These are phyloP conservation scores for Vulpes vulpes DNA, from an alignment of 2,113 vertebrate genomes.

Conservation along the genomic window DNA sequence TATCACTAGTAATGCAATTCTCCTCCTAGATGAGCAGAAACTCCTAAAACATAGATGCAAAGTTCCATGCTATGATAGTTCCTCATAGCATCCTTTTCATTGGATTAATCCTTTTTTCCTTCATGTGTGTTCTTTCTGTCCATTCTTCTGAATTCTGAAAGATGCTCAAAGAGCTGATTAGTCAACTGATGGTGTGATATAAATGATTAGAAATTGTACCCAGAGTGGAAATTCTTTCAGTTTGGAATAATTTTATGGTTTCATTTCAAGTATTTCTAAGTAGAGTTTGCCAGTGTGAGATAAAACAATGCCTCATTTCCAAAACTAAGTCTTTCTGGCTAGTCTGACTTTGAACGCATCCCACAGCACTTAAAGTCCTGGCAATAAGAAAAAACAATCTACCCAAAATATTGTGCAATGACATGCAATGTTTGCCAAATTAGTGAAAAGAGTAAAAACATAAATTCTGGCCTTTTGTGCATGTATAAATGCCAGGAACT, in stretches of 20 bases:
- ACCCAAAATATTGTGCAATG: background rate
- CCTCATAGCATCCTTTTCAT: background rate
- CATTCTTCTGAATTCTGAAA: constrained; percentile 15
- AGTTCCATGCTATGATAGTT: background rate
- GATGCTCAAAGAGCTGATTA: background rate
- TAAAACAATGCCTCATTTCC: background rate
- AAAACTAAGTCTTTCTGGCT: background rate
- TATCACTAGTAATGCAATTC: background rate
- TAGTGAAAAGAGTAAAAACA: background rate
- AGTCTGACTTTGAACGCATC: background rate
- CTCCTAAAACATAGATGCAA: background rate
- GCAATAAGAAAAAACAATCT: background rate
- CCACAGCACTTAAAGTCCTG: background rate
- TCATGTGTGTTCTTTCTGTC: background rate
- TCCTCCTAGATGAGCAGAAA: background rate
- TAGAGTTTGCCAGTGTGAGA: background rate
- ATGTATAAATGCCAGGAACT: background rate
- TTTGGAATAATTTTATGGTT: background rate
- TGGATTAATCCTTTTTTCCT: background rate
- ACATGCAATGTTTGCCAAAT: background rate
- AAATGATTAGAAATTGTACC: background rate
- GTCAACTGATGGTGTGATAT: background rate
- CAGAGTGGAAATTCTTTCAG: background rate
- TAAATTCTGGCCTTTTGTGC: background rate
- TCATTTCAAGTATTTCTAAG: background rate